phyloP scores from a whole-genome alignment of 2,113 vertebrate species.

The Martes martes region DNA sequence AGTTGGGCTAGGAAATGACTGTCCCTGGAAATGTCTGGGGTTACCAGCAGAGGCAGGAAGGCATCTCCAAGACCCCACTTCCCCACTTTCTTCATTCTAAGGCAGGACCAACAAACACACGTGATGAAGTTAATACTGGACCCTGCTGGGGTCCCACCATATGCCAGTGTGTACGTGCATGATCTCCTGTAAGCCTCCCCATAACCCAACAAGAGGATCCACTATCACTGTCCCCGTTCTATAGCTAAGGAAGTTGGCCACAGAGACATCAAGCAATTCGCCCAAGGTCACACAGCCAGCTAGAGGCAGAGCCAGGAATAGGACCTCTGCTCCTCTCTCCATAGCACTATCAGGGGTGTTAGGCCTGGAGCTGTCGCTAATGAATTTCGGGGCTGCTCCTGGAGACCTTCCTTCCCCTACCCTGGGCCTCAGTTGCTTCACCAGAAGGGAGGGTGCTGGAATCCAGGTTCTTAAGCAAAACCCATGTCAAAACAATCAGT shows the following conservation, averaged over 20 bases:
- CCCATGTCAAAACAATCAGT: fast-evolving
- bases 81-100: not conserved
- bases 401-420: not conserved
- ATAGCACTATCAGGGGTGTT: not conserved
- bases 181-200: not conserved
- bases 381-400: not conserved
- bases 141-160: not conserved
- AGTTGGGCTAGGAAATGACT: not conserved
- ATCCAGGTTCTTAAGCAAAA: not conserved
- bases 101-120: not conserved
- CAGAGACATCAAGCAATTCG: not conserved
- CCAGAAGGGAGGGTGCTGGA: fast-evolving
- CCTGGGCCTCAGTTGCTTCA: not conserved
- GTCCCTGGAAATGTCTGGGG: not conserved
- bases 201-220: not conserved
- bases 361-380: too few relatives aligned
- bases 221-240: too few relatives aligned
- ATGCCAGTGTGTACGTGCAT: fast-evolving
- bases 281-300: not conserved
- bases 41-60: not conserved
- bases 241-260: not conserved
- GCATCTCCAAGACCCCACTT: too few relatives aligned
- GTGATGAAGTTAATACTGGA: not conserved
- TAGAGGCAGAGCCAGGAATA: not conserved
- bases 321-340: not conserved